Conservation (phyloP, 1,140 invertebrate species). For the Drosophila albomicans region DNA sequence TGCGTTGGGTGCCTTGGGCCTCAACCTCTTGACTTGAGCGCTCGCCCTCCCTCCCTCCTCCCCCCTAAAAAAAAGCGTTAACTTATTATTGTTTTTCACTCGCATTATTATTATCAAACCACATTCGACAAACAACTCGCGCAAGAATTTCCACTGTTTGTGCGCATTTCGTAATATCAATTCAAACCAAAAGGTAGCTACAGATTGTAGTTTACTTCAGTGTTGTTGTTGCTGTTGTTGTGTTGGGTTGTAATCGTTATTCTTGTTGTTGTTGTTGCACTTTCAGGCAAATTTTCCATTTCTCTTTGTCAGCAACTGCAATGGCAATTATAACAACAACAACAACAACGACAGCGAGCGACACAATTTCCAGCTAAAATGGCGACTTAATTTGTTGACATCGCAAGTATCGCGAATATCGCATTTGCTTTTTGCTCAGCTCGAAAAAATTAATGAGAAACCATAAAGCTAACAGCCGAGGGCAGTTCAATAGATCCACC, state of each 20-base stretch:
- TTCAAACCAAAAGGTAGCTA: constrained; percentile 40
- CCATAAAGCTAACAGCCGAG: constrained; percentile 32
- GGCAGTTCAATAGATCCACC: constrained; percentile 21
- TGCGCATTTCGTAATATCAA: constrained; percentile 68
- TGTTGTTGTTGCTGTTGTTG: neutral
- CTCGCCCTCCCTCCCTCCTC: neutral
- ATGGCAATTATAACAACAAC: constrained; percentile 18
- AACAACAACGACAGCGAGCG: constrained; percentile 42
- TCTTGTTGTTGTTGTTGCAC: constrained; percentile 5
- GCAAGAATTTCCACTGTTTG: constrained; percentile 40
- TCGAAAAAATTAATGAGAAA: constrained; percentile 68
- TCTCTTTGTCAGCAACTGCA: constrained; percentile 52
- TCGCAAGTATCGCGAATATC: constrained; percentile 54
- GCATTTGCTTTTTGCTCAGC: constrained; percentile 44
- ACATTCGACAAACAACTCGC: constrained; percentile 47
- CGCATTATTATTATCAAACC: constrained; percentile 51
- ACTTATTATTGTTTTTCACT: constrained; percentile 39
- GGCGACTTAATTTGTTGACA: constrained; percentile 72
- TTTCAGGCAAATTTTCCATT: constrained; percentile 47
- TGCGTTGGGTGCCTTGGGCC: constrained; percentile 10
- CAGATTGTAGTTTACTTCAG: constrained; percentile 33
- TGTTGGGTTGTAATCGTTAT: constrained; percentile 3
- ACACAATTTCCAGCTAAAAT: constrained; percentile 75
- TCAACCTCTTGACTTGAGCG: constrained; percentile 45
- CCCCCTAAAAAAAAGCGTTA: constrained; percentile 5